These are phyloP conservation scores for Speoplatyrhinus poulsoni DNA, from an alignment of 2,113 vertebrate genomes.

Conservation along the genomic window DNA sequence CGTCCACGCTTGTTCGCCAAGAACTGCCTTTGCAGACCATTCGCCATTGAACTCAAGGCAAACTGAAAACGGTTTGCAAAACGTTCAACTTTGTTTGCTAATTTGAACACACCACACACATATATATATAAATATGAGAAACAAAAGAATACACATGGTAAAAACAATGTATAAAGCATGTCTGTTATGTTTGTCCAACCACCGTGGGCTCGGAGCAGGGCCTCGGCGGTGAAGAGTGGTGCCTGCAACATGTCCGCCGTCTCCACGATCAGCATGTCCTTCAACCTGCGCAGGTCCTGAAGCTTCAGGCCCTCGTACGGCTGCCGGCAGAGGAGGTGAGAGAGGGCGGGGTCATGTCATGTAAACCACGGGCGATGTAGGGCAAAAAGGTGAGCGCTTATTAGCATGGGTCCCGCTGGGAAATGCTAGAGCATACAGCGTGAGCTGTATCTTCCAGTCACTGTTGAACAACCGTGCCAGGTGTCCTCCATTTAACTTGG, in stretches of 20 bases:
- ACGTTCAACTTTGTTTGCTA: no score
- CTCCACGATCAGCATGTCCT: constrained; percentile 98
- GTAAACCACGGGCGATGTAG: constrained; percentile 1
- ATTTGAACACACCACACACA: no score
- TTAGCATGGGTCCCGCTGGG: constrained; percentile 22
- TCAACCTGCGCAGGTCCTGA: constrained; percentile 91
- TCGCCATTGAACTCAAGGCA: no score
- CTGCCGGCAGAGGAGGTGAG: constrained; percentile 54
- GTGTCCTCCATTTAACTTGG: constrained; percentile 16
- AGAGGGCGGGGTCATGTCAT: background rate
- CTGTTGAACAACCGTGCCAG: constrained; percentile 16
- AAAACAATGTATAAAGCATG: no score
- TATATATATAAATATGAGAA: background rate
- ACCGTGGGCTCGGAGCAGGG: constrained; percentile 96
- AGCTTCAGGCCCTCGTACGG: constrained; percentile 93
- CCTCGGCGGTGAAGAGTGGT: constrained; percentile 96
- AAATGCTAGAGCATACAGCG: constrained; percentile 40
- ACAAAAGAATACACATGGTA: background rate
- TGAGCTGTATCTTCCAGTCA: constrained; percentile 46
- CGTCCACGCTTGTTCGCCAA: no score
- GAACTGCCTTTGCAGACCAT: no score
- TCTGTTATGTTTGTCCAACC: no score
- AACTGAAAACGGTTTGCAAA: no score
- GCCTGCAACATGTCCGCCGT: constrained; percentile 99
- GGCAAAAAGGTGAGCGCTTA: constrained; percentile 2